A percentile compares a stretch with the other conserved stretches of the same genome.
phyloP scores from a whole-genome alignment of 2,888 invertebrate genomes.

The Nephrocerus scutellatus region DNA sequence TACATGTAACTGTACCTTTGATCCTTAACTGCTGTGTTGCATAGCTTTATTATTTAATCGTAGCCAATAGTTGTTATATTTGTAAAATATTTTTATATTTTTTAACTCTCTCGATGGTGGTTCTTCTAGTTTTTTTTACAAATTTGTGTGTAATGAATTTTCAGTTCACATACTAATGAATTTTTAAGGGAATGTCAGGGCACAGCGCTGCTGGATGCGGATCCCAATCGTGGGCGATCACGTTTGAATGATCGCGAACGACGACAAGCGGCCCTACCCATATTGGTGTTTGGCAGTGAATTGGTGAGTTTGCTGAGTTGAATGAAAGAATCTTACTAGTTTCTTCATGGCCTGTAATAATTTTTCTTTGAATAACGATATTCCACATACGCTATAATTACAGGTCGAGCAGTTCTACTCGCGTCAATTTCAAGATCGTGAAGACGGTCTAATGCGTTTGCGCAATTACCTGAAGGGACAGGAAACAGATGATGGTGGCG shows the following conservation, averaged over 20 bases:
- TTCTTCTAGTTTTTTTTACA: conserved; percentile 30
- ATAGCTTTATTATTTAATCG: too few relatives aligned
- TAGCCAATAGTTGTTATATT: neutral
- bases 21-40: too few relatives aligned
- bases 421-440: conserved; percentile 82
- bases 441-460: conserved; percentile 72
- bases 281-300: conserved; percentile 83
- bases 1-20: too few relatives aligned
- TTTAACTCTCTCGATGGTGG: conserved; percentile 22
- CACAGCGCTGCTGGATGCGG: conserved; percentile 48
- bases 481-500: conserved; percentile 21
- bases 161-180: conserved; percentile 75
- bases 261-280: conserved; percentile 80
- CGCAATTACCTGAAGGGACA: conserved; percentile 43
- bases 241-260: conserved; percentile 70
- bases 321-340: conserved; percentile 1
- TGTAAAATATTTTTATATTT: conserved; percentile 15
- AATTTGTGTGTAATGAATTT: too few relatives aligned
- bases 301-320: conserved; percentile 52
- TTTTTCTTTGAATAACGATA: neutral
- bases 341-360: neutral
- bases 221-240: conserved; percentile 48
- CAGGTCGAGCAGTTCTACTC: conserved; percentile 86
- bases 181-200: conserved; percentile 66
- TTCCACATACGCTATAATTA: conserved; percentile 1